Evolutionary conservation across 2,797 vertebrate genomes (phyloP).

Genomic region (Pelobates cultripes): DNA sequence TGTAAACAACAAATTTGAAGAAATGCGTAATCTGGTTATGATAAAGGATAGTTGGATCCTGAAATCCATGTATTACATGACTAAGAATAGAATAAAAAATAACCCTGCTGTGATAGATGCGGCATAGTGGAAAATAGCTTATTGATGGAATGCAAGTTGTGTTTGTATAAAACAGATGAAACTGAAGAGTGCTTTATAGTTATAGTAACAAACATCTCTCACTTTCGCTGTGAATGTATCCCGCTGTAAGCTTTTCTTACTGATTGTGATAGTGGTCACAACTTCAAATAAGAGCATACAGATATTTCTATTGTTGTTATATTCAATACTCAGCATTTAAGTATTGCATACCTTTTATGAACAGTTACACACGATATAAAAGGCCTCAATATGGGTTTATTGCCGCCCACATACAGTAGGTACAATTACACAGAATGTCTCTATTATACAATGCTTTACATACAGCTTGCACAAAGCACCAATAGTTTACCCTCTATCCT

Average conservation of each 20-base stretch:
- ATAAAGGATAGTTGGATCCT: conserved; percentile 6
- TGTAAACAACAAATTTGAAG: neutral
- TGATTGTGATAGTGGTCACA: too few species aligned
- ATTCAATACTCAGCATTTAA: too few species aligned
- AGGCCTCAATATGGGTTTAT: too few species aligned
- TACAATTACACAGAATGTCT: too few species aligned
- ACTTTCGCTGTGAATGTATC: neutral
- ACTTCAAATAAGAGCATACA: too few species aligned
- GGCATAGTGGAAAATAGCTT: conserved; percentile 24
- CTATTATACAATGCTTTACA: too few species aligned
- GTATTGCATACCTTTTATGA: too few species aligned
- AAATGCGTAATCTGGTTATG: conserved; percentile 18
- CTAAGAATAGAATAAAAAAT: conserved; percentile 5
- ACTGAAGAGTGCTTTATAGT: neutral
- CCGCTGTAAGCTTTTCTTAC: neutral
- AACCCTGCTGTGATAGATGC: conserved; percentile 26
- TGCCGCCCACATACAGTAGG: too few species aligned
- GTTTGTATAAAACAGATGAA: conserved; percentile 24
- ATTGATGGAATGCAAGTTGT: conserved; percentile 20
- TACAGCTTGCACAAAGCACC: too few species aligned
- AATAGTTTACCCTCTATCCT: too few species aligned
- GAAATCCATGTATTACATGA: conserved; percentile 29
- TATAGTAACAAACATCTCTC: neutral
- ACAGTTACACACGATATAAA: too few species aligned
- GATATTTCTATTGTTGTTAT: too few species aligned